A percentile compares a stretch with the other conserved stretches of the same genome.
Conservation (phyloP, 1,140 invertebrate genomes). For the Hormaphis cornu region DNA sequence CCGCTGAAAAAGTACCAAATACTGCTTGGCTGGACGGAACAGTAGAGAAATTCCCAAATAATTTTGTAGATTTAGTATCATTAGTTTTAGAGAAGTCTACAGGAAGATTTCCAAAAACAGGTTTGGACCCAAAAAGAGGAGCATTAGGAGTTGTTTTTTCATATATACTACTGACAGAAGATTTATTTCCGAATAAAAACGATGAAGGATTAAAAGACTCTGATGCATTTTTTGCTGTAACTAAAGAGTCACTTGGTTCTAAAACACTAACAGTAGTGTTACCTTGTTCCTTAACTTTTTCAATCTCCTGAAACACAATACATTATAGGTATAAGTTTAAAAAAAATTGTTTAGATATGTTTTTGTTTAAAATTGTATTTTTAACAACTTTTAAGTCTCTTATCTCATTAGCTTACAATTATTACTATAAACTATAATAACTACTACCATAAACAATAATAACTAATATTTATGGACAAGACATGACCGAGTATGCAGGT, state of each 20-base stretch:
- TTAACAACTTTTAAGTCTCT: no score
- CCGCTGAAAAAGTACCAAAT: background rate
- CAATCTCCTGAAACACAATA: slow-evolving; percentile 5
- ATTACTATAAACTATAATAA: no score
- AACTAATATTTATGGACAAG: no score
- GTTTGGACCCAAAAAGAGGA: slow-evolving; percentile 2
- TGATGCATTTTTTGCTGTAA: background rate
- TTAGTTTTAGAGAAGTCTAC: background rate
- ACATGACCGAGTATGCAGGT: no score
- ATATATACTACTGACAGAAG: background rate
- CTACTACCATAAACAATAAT: no score
- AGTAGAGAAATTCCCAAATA: background rate
- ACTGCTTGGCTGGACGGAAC: background rate
- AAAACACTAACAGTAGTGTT: background rate
- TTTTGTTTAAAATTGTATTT: no score
- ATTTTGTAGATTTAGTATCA: background rate
- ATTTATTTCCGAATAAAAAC: slow-evolving; percentile 13
- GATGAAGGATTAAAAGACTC: background rate
- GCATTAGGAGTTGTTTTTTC: background rate
- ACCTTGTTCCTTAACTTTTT: background rate
- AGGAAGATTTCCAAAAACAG: background rate
- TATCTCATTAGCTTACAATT: no score
- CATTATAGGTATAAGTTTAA: background rate
- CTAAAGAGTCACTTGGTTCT: background rate
- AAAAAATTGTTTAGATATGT: background rate